phyloP scores from a whole-genome alignment of 2,888 invertebrate genomes.

The Polietes domitor region DNA sequence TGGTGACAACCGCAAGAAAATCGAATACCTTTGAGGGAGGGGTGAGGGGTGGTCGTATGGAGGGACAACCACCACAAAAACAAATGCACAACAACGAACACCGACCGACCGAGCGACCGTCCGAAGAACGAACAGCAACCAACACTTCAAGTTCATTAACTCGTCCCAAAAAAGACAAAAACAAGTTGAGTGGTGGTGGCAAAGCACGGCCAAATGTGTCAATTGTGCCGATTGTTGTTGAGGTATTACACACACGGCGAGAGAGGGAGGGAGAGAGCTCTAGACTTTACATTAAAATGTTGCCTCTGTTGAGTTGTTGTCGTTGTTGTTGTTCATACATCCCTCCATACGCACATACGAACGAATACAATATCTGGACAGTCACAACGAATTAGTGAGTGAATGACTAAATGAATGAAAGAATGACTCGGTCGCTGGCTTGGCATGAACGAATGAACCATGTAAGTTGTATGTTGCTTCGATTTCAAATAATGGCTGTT shows the following conservation, averaged over 20 bases:
- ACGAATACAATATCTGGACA: not conserved
- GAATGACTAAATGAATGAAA: not conserved
- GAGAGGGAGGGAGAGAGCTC: too few relatives aligned
- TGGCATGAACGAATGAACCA: not conserved
- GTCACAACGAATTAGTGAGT: conserved; percentile 2
- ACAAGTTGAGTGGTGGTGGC: not conserved
- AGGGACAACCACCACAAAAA: not conserved
- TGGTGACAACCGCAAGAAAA: conserved; percentile 34
- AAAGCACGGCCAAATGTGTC: conserved; percentile 53
- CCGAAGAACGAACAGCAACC: conserved; percentile 29
- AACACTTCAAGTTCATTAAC: conserved; percentile 65
- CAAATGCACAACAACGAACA: not conserved
- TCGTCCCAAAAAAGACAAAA: conserved; percentile 44
- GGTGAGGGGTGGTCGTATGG: too few relatives aligned
- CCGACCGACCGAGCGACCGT: too few relatives aligned
- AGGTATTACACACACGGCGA: conserved; percentile 32
- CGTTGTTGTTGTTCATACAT: conserved; percentile 7
- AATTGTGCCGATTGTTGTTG: conserved; percentile 25
- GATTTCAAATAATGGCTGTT: conserved; percentile 3
- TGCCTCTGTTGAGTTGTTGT: conserved; percentile 22
- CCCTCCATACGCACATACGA: not conserved
- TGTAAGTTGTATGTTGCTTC: not conserved
- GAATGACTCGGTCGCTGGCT: not conserved
- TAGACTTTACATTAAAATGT: not conserved
- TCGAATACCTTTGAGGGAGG: conserved; percentile 48